Percentiles rank a stretch among this genome's conserved stretches.
Evolutionary conservation across 2,797 vertebrate species (phyloP).

Genomic region (Anniella stebbinsi): DNA sequence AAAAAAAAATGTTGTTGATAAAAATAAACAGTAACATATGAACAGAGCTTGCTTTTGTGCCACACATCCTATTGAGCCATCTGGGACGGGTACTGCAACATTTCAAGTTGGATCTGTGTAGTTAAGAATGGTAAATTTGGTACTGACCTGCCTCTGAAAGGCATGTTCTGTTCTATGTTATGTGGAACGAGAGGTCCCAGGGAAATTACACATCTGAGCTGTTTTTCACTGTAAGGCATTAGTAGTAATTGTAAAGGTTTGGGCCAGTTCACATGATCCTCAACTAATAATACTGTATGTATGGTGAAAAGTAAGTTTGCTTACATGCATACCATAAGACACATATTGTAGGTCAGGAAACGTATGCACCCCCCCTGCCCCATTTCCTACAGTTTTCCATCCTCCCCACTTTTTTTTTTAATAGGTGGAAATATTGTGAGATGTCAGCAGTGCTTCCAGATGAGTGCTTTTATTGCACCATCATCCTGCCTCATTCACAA

Average conservation of each 20-base stretch:
- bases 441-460: too few species aligned
- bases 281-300: not conserved
- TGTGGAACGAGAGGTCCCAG: not conserved
- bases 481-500: too few species aligned
- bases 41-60: not conserved
- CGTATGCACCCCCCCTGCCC: too few species aligned
- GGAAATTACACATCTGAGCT: not conserved
- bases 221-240: not conserved
- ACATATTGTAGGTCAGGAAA: not conserved
- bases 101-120: not conserved
- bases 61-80: not conserved
- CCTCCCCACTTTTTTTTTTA: not conserved
- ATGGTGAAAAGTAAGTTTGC: not conserved
- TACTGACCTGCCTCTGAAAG: not conserved
- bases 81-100: not conserved
- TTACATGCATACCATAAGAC: not conserved
- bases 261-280: not conserved
- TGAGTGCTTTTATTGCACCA: too few species aligned
- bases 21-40: not conserved
- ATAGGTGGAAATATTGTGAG: not conserved
- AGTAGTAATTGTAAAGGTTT: not conserved
- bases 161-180: not conserved
- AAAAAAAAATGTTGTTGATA: not conserved
- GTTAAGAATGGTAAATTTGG: not conserved
- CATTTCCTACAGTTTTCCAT: not conserved